Conservation (phyloP, 1,140 invertebrate genomes). For the Nephila pilipes region DNA sequence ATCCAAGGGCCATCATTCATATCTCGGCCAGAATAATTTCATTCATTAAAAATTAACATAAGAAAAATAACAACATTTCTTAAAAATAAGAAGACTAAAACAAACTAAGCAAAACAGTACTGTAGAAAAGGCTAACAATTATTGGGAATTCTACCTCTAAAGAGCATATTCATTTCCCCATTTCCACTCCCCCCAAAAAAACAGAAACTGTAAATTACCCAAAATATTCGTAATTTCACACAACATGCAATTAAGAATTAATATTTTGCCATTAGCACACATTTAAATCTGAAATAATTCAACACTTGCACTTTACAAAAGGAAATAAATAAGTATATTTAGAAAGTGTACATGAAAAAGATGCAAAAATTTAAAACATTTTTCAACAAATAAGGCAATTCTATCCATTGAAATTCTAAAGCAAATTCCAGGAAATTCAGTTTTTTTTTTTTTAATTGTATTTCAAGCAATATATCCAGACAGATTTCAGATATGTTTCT, state of each 20-base stretch:
- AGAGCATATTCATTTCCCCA: no score
- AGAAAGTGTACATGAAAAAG: background rate
- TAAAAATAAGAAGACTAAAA: no score
- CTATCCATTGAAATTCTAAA: background rate
- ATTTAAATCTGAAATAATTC: background rate
- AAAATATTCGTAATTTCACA: background rate
- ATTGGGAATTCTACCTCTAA: no score
- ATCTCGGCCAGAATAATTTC: no score
- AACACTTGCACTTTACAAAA: background rate
- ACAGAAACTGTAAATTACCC: no score
- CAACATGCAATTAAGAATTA: no score
- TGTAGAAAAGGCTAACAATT: no score
- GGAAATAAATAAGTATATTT: background rate
- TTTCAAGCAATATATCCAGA: background rate
- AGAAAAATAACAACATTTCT: no score
- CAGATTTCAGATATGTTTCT: background rate
- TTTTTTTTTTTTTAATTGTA: background rate
- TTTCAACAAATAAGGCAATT: background rate
- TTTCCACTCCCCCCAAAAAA: no score
- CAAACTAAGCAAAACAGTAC: no score
- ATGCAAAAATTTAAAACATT: background rate
- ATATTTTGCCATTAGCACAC: background rate
- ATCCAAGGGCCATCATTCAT: no score
- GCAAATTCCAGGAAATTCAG: constrained; percentile 28
- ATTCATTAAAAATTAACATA: no score